A percentile compares a stretch with the other conserved stretches of the same genome.
These are phyloP conservation scores for Peromyscus aztecus DNA, from an alignment of 2,797 vertebrate genomes.

Conservation along the genomic window DNA sequence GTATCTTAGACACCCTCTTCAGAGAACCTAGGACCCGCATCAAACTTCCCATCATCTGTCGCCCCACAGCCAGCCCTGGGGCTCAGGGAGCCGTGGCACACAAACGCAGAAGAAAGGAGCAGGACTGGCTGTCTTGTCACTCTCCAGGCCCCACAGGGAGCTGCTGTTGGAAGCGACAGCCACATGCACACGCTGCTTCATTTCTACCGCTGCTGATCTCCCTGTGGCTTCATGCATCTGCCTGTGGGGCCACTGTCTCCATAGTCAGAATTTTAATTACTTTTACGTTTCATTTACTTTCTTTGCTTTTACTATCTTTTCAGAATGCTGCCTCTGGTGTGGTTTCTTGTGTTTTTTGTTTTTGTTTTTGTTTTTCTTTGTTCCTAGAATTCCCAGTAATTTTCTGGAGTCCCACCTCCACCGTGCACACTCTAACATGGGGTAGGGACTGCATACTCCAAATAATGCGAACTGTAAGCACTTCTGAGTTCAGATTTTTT, in stretches of 20 bases:
- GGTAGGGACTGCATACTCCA: not conserved
- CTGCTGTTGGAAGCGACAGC: not conserved
- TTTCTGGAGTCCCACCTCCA: not conserved
- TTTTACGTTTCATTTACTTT: not conserved
- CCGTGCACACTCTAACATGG: fast-evolving
- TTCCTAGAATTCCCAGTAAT: not conserved
- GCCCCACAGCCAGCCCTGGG: not conserved
- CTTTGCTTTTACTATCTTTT: not conserved
- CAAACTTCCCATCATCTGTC: not conserved
- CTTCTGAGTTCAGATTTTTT: not conserved
- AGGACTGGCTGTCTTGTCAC: not conserved
- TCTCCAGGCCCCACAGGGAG: not conserved
- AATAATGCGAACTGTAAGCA: not conserved
- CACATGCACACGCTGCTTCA: no score
- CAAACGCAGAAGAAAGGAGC: not conserved
- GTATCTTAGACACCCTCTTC: not conserved
- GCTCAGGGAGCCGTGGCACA: not conserved
- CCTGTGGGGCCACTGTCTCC: not conserved
- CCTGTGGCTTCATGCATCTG: not conserved
- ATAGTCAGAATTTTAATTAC: not conserved
- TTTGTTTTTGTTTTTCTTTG: not conserved
- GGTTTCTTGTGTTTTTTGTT: not conserved
- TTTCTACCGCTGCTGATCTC: not conserved
- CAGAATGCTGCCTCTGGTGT: not conserved
- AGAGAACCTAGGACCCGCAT: not conserved